Conservation (phyloP, 2,797 vertebrate species). For the Cirrhinus molitorella region DNA sequence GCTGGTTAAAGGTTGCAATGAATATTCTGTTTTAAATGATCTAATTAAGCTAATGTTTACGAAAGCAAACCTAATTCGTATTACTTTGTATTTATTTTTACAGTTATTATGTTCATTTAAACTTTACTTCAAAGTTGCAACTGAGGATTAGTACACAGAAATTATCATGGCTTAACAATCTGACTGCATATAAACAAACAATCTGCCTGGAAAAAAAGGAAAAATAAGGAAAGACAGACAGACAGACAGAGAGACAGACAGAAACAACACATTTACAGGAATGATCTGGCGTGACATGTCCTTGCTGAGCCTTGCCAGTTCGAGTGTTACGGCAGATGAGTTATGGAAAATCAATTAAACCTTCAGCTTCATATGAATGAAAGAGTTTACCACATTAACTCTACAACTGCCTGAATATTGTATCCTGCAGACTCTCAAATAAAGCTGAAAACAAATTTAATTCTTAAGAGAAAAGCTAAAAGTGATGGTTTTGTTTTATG, state of each 20-base stretch:
- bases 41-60: not conserved
- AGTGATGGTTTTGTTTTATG: not conserved
- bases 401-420: conserved; percentile 10
- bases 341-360: conserved; percentile 37
- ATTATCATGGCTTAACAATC: not conserved
- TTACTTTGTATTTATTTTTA: not conserved
- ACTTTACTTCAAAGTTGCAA: not conserved
- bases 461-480: not conserved
- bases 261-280: conserved; percentile 39
- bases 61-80: not conserved
- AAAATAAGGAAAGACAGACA: not conserved
- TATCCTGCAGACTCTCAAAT: not conserved
- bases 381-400: conserved; percentile 34
- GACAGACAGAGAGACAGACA: not conserved
- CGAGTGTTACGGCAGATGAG: conserved; percentile 26
- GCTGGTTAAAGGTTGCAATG: not conserved
- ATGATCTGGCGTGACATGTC: conserved; percentile 23
- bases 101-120: not conserved
- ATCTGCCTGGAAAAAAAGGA: conserved; percentile 9
- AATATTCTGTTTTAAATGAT: not conserved
- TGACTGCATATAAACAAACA: not conserved
- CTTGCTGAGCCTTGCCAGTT: conserved; percentile 1
- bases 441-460: not conserved
- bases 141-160: not conserved
- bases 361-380: not conserved